Base-by-base conservation (phyloP, 2,797 vertebrate species). In the Morus bassanus region DNA sequence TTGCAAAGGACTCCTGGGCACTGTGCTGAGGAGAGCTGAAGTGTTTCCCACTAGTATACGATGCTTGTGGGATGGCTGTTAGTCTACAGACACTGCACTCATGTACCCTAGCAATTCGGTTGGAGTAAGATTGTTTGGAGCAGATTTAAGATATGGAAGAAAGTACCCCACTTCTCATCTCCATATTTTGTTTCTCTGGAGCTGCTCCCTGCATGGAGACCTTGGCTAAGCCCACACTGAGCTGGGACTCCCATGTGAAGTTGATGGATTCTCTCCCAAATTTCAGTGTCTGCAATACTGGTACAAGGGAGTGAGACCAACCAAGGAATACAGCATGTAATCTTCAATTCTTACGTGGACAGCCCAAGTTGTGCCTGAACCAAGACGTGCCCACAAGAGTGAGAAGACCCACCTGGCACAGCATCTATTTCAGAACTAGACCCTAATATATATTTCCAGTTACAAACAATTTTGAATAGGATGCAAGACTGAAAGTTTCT, bases 341-440 rank as follows among this genome's bases (percentile, higher is more conserved):
- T 54, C 43, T 56, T 65, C 18, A 56, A 18, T 33, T 39, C 39
- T 63, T 51, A 51, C 12, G 27, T 1, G 6, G 72, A 59, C 15
- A 85, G 48, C 27, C 12, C 18, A 21, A 16, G 46, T 45, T 60
- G 19, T 74, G 59, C 37, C 23, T 74, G 39, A 92, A 82, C 9
- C 28, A 37, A 54, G 37, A 33, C 15, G 48, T 2, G 1, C 18
- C 28, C 24, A 31, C 1, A 3, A 22, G 4, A 76, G 3, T 27
- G 6, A 89, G 56, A 91, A 77, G 45, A 78, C 39, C 22, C 39
- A 83, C 9, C 18, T 48, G 35, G 12, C 45, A 84, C 8, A 45
- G 27, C 27, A 68, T 5, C 31, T 91, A 2, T 48, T 90, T 88
- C 80, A 74, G 64, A 92, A 92, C 22, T 27, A 82, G 30, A 60